Evolutionary conservation across 2,797 vertebrate genomes (phyloP).

Genomic region (Gouania willdenowi): DNA sequence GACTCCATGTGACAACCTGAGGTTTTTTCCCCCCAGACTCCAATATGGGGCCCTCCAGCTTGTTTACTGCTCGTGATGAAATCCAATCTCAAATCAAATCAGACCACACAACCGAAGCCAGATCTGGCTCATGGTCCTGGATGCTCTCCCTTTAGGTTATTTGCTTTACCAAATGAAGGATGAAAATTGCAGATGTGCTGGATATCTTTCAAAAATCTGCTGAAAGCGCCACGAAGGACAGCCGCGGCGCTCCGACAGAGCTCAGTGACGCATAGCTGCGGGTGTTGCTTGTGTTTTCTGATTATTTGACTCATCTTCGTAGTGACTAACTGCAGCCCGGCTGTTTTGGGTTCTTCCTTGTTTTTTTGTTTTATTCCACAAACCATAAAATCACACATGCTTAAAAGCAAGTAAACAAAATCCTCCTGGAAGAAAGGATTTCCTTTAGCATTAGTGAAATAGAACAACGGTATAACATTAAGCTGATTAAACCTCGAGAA

Average conservation of each 20-base stretch:
- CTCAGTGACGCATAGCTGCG: slow-evolving; percentile 40
- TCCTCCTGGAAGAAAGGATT: slow-evolving; percentile 39
- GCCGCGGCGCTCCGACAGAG: slow-evolving; percentile 1
- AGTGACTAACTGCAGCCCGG: slow-evolving; percentile 6
- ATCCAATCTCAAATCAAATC: slow-evolving; percentile 46
- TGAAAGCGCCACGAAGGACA: slow-evolving; percentile 13
- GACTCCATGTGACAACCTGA: slow-evolving; percentile 45
- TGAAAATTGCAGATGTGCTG: slow-evolving; percentile 50
- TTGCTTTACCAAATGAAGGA: slow-evolving; percentile 42
- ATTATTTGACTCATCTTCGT: slow-evolving; percentile 48
- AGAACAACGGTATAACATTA: slow-evolving; percentile 4
- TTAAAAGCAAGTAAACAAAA: slow-evolving; percentile 30
- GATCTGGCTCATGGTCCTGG: slow-evolving; percentile 24
- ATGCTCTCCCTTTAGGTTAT: slow-evolving; percentile 36
- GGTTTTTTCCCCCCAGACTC: background rate
- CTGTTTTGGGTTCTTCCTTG: background rate
- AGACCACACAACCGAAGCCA: slow-evolving; percentile 26
- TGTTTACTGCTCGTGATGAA: slow-evolving; percentile 45
- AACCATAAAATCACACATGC: slow-evolving; percentile 41
- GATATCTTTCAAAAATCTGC: slow-evolving; percentile 32
- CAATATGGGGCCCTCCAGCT: slow-evolving; percentile 36
- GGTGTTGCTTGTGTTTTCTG: slow-evolving; percentile 40
- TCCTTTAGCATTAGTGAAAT: slow-evolving; percentile 20
- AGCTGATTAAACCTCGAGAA: background rate
- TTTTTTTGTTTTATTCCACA: background rate